These are phyloP conservation scores for Acanthisitta chloris DNA, from an alignment of 2,113 vertebrate genomes.

Conservation along the genomic window DNA sequence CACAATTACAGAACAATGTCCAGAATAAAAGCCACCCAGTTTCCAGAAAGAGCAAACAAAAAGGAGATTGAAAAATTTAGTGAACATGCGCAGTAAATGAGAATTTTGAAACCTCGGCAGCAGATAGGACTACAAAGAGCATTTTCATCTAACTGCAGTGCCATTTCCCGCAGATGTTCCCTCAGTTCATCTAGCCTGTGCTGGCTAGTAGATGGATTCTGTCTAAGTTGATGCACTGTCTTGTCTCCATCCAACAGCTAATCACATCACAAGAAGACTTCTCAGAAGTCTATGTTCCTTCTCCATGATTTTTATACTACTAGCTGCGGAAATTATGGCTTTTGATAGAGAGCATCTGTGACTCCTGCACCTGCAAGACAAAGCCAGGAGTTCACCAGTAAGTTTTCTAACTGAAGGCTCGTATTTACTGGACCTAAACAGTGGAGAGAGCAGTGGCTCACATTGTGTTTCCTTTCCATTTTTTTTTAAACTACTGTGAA, in stretches of 20 bases:
- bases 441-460: background rate
- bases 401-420: background rate
- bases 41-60: background rate
- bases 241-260: background rate
- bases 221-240: background rate
- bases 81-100: background rate
- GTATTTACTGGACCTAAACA: background rate
- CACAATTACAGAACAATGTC: background rate
- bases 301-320: background rate
- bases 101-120: background rate
- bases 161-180: no score
- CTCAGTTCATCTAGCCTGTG: no score
- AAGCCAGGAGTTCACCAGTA: background rate
- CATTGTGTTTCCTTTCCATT: background rate
- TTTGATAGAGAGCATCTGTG: background rate
- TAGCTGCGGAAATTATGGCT: background rate
- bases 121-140: background rate
- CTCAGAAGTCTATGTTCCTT: accelerated
- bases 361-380: background rate
- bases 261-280: background rate
- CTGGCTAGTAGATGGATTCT: background rate
- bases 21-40: background rate
- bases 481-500: background rate
- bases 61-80: background rate
- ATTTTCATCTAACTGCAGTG: no score